These are phyloP conservation scores for Romanogobio albipinnatus DNA, from an alignment of 2,113 vertebrate species.

Conservation along the genomic window DNA sequence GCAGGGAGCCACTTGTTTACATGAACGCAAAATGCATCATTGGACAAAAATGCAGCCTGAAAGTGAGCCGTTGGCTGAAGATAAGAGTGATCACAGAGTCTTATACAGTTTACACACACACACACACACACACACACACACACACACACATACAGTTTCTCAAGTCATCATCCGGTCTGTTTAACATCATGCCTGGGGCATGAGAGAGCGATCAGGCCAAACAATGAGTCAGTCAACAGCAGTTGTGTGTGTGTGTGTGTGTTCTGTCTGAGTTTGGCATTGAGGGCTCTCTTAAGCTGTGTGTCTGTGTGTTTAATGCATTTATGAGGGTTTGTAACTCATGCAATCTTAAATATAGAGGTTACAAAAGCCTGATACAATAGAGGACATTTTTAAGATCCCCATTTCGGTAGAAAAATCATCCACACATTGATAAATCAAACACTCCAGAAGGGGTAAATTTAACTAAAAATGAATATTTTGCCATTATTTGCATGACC, in stretches of 20 bases:
- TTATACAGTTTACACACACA: not conserved
- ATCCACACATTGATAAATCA: no score
- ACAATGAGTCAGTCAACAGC: constrained; percentile 9
- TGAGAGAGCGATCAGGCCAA: not conserved
- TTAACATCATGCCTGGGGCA: not conserved
- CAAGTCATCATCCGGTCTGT: constrained; percentile 5
- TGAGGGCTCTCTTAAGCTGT: not conserved
- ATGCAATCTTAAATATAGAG: not conserved
- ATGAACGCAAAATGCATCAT: constrained; percentile 8
- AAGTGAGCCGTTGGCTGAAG: not conserved
- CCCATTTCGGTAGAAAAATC: no score
- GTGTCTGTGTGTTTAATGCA: not conserved
- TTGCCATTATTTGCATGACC: not conserved
- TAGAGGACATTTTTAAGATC: not conserved
- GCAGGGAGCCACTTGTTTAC: not conserved
- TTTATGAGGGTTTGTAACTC: not conserved
- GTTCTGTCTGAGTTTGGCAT: not conserved
- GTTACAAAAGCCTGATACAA: not conserved
- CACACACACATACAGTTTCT: not conserved
- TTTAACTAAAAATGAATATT: not conserved
- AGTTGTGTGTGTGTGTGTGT: not conserved
- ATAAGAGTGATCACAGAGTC: not conserved
- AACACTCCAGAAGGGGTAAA: not conserved
- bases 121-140: not conserved
- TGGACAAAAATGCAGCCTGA: constrained; percentile 6